Percentiles rank a stretch among this genome's conserved stretches.
phyloP scores from a whole-genome alignment of 2,888 invertebrate genomes.

The Drosophila percnosoma region DNA sequence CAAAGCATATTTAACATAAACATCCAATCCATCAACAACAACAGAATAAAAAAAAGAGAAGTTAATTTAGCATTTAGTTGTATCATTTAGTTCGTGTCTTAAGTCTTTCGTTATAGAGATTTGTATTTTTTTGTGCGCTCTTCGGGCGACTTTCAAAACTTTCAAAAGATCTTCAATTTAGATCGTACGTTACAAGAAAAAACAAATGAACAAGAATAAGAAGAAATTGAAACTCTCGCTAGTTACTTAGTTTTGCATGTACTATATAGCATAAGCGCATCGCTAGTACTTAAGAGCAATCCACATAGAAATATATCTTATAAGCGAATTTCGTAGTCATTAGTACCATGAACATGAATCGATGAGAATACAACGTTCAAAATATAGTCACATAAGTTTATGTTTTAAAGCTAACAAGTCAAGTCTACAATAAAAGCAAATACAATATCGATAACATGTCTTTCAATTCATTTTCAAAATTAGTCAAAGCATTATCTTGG shows the following conservation, averaged over 20 bases:
- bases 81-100: slow-evolving; percentile 67
- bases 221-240: slow-evolving; percentile 19
- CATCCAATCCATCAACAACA: slow-evolving; percentile 23
- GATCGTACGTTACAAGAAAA: slow-evolving; percentile 55
- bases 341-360: slow-evolving; percentile 48
- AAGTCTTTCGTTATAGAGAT: slow-evolving; percentile 80
- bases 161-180: slow-evolving; percentile 80
- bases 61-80: slow-evolving; percentile 19
- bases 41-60: background rate
- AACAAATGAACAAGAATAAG: slow-evolving; percentile 3
- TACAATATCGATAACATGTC: slow-evolving; percentile 19
- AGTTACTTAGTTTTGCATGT: slow-evolving; percentile 63
- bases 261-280: slow-evolving; percentile 55
- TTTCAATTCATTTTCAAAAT: background rate
- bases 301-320: background rate
- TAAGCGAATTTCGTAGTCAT: slow-evolving; percentile 68
- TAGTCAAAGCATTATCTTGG: background rate
- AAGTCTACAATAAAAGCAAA: slow-evolving; percentile 61
- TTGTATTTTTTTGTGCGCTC: slow-evolving; percentile 67
- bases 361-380: slow-evolving; percentile 51
- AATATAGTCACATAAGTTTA: slow-evolving; percentile 68
- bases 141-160: slow-evolving; percentile 61
- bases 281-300: slow-evolving; percentile 30
- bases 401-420: slow-evolving; percentile 58
- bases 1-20: slow-evolving; percentile 77